Evolutionary conservation across 1,140 invertebrate species (phyloP), one percentile per base, ranked within the genome.

Genomic region (Archivesica marissinica): DNA sequence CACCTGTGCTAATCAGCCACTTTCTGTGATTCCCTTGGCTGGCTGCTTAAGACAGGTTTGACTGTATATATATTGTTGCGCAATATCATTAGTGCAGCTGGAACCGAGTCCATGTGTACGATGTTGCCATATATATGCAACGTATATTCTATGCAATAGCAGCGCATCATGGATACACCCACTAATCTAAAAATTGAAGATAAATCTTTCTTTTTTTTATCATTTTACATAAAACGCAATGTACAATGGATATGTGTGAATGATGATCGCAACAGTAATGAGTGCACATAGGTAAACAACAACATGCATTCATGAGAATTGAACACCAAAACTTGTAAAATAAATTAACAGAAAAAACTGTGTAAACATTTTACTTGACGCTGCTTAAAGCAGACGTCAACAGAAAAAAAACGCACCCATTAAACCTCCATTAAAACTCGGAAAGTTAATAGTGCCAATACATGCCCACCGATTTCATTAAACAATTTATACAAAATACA

Each of bases 261-360:
- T 39, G 47, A 41, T 72, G 38, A 47, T 72, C n/a, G 20, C 13
- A n/a, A 13, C n/a, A 30, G 33, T 72, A 44, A 72, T 72, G 38
- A 25, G 35, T 72, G 44, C 38, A 6, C 6, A 72, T 23, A 3
- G n/a, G 23, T 20, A 64, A 59, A 64, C 30, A 64, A 64, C 30
- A 64, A 64, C 59, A 64, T 9, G 4, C 30, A 35, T 20, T 35
- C 59, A 64, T 64, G 30, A 38, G 23, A 13, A 70, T 13, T 44
- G n/a, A 70, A 70, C 66, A 70, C 41, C 66, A 70, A 70, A 70
- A 70, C n/a, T 41, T 70, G 3, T 70, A 23, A 66, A 66, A 66
- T 39, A 66, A 23, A 70, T 44, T 44, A 25, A 15, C 41, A 70
- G 17, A 70, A 7, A 47, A 70, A n/a, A 70, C 23, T 44, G 66